These are phyloP conservation scores for Lutraria lutraria DNA, from an alignment of 2,888 invertebrate genomes.

Conservation along the genomic window DNA sequence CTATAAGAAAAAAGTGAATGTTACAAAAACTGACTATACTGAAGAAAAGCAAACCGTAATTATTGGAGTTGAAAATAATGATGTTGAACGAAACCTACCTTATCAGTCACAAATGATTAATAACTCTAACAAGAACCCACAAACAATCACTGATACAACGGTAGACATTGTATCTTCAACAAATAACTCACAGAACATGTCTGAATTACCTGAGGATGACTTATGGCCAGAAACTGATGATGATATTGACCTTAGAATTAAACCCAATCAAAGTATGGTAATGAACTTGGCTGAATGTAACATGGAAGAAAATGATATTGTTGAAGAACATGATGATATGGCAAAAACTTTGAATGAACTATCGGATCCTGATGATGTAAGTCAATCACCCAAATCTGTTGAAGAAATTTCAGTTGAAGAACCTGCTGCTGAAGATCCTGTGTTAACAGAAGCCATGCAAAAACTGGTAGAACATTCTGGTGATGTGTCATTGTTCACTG, in stretches of 20 bases:
- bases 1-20: constrained; percentile 65
- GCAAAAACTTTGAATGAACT: constrained; percentile 64
- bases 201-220: neutral
- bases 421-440: constrained; percentile 48
- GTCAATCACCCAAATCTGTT: constrained; percentile 49
- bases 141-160: neutral
- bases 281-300: neutral
- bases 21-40: neutral
- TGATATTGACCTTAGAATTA: constrained; percentile 13
- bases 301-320: constrained; percentile 48
- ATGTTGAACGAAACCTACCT: neutral
- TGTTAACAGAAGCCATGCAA: constrained; percentile 60
- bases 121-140: neutral
- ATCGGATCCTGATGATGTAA: constrained; percentile 62
- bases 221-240: neutral
- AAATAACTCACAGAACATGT: neutral
- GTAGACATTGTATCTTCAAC: neutral
- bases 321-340: constrained; percentile 61
- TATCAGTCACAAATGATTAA: neutral
- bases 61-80: neutral
- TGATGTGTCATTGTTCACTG: constrained; percentile 59
- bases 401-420: constrained; percentile 10
- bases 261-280: neutral
- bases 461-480: constrained; percentile 67
- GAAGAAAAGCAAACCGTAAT: neutral